These are phyloP conservation scores for Cydia fagiglandana DNA, from an alignment of 1,140 invertebrate genomes.

Conservation along the genomic window DNA sequence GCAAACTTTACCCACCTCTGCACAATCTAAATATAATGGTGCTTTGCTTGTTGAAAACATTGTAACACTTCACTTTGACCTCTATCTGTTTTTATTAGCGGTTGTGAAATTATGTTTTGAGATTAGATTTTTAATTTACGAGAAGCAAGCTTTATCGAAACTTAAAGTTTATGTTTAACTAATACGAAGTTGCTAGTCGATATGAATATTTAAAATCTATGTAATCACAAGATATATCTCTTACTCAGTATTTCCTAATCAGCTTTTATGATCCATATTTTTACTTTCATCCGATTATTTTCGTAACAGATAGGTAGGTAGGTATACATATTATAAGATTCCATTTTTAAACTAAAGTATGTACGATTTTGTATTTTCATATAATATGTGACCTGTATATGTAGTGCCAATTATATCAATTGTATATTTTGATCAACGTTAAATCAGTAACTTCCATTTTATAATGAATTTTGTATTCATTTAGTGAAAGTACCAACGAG, in stretches of 20 bases:
- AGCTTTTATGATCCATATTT: constrained; percentile 24
- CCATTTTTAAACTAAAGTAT: constrained; percentile 34
- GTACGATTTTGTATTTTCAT: constrained; percentile 65
- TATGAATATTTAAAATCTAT: constrained; percentile 32
- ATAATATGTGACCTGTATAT: constrained; percentile 64
- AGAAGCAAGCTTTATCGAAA: constrained; percentile 30
- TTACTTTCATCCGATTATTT: constrained; percentile 33
- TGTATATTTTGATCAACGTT: constrained; percentile 49
- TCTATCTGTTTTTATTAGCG: constrained; percentile 62
- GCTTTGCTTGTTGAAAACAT: constrained; percentile 62
- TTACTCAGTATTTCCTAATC: constrained; percentile 9
- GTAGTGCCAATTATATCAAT: constrained; percentile 69
- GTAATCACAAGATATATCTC: constrained; percentile 15
- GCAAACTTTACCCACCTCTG: constrained; percentile 52
- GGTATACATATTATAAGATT: constrained; percentile 54
- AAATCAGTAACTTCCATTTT: constrained; percentile 57
- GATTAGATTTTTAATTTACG: constrained; percentile 57
- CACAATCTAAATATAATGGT: constrained; percentile 62
- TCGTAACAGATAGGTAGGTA: constrained; percentile 47
- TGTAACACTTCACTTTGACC: constrained; percentile 45
- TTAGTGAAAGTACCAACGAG: constrained; percentile 36
- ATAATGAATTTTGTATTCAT: constrained; percentile 50
- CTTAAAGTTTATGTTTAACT: constrained; percentile 32
- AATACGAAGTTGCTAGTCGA: constrained; percentile 56
- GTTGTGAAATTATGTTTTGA: constrained; percentile 72